phyloP scores from a whole-genome alignment of 2,888 invertebrate genomes.

The Cryptus armator region DNA sequence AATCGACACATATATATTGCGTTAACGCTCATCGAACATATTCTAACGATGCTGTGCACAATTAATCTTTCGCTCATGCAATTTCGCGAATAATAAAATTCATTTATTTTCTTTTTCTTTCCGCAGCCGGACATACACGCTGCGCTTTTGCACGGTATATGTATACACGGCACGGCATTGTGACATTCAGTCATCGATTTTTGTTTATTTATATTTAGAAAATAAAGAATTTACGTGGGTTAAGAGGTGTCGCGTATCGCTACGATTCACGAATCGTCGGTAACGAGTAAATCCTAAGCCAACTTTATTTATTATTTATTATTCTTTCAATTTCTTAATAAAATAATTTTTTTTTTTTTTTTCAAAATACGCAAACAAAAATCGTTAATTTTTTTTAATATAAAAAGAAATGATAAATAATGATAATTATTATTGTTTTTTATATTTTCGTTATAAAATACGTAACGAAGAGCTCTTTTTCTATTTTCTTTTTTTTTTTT shows the following conservation, averaged over 20 bases:
- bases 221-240: background rate
- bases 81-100: slow-evolving; percentile 3
- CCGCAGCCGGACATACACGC: slow-evolving; percentile 1
- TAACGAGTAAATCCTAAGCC: background rate
- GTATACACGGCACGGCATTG: no score
- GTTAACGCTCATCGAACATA: slow-evolving; percentile 49
- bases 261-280: background rate
- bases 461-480: no score
- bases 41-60: slow-evolving; percentile 65
- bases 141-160: no score
- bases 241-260: no score
- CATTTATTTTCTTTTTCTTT: slow-evolving; percentile 1
- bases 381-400: no score
- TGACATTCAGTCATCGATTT: background rate
- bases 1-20: slow-evolving; percentile 60
- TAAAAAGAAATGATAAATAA: no score
- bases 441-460: no score
- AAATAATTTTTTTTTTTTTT: no score
- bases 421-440: no score
- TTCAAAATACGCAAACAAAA: no score
- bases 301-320: background rate
- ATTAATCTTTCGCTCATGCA: slow-evolving; percentile 54
- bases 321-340: no score
- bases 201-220: background rate
- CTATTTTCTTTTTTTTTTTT: no score